Evolutionary conservation across 92 coral and sea anemone species (phyloP).

Genomic region (Palythoa caribaeorum): DNA sequence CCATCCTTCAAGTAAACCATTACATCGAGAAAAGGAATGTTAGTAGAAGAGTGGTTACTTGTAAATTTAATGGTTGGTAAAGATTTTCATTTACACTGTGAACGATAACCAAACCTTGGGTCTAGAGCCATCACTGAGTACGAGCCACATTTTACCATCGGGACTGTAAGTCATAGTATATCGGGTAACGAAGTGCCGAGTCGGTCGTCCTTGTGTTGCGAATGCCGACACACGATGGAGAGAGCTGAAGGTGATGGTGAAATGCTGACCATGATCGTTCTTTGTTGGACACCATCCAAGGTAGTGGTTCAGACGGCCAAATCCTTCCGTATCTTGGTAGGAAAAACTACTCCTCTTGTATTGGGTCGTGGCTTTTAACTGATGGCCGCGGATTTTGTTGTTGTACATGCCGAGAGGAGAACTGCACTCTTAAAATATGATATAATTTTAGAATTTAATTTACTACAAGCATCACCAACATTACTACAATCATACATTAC

Average conservation of each 20-base stretch:
- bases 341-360: neutral
- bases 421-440: conserved; percentile 10
- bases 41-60: too few relatives aligned
- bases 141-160: conserved; percentile 16
- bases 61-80: too few relatives aligned
- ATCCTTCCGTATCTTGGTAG: conserved; percentile 11
- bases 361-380: conserved; percentile 29
- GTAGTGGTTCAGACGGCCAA: conserved; percentile 32
- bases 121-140: conserved; percentile 24
- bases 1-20: too few relatives aligned
- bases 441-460: too few relatives aligned
- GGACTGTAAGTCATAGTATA: conserved; percentile 34
- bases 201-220: conserved; percentile 44
- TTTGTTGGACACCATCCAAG: conserved; percentile 26
- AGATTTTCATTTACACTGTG: neutral
- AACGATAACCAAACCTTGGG: conserved; percentile 20
- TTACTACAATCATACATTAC: too few relatives aligned
- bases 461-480: neutral
- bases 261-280: conserved; percentile 27
- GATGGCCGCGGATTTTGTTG: conserved; percentile 35
- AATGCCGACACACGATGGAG: conserved; percentile 39
- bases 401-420: conserved; percentile 42
- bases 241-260: conserved; percentile 32
- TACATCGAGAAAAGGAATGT: too few relatives aligned
- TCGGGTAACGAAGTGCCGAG: conserved; percentile 9